A percentile compares a stretch with the other conserved stretches of the same genome.
Evolutionary conservation across 2,797 vertebrate genomes (phyloP).

Genomic region (Sciaenops ocellatus): DNA sequence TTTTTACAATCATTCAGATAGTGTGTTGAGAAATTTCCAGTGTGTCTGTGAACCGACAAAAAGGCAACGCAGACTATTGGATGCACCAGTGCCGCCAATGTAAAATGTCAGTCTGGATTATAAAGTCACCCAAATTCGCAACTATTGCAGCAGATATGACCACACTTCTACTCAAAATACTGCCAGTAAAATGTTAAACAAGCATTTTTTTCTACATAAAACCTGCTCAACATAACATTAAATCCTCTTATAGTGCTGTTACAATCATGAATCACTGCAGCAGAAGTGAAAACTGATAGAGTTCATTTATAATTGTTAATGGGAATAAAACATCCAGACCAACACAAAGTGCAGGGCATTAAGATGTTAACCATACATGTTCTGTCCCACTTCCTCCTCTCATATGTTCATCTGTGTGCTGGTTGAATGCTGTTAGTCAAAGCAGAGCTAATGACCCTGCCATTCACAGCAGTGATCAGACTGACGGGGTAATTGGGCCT

Average conservation of each 20-base stretch:
- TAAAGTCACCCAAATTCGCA: background rate
- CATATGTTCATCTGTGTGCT: slow-evolving; percentile 35
- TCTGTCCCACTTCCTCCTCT: slow-evolving; percentile 61
- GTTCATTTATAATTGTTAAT: slow-evolving; percentile 28
- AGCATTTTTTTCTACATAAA: background rate
- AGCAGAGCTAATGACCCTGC: slow-evolving; percentile 65
- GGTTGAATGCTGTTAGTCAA: slow-evolving; percentile 43
- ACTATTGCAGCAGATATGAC: background rate
- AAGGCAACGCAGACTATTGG: no score
- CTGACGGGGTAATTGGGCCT: slow-evolving; percentile 76
- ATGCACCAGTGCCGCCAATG: no score
- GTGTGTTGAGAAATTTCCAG: no score
- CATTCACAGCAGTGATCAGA: slow-evolving; percentile 72
- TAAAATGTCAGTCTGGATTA: background rate
- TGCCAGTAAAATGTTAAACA: slow-evolving; percentile 8
- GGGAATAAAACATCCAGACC: slow-evolving; percentile 7
- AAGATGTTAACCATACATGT: slow-evolving; percentile 32
- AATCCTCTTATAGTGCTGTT: background rate
- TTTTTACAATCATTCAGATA: no score
- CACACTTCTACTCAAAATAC: background rate
- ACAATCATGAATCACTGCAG: slow-evolving; percentile 30
- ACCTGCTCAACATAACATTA: slow-evolving; percentile 17
- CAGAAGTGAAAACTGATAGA: slow-evolving; percentile 4
- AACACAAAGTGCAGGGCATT: slow-evolving; percentile 17
- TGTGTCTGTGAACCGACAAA: no score